These are phyloP conservation scores for Poecilia velifera DNA, from an alignment of 2,797 vertebrate species.

Conservation along the genomic window DNA sequence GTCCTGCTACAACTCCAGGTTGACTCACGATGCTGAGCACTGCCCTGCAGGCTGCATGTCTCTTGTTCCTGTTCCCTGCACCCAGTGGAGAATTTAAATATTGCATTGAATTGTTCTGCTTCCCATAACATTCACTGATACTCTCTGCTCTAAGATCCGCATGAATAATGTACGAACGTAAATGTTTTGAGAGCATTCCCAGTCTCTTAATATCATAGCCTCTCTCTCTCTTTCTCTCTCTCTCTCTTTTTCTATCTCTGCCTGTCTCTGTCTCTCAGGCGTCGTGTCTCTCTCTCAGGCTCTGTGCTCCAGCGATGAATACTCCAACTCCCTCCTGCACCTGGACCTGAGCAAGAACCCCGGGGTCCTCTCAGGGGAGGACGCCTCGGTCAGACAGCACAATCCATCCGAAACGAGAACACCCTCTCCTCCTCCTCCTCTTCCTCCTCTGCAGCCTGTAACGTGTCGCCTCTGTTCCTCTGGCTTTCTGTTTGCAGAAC, in stretches of 20 bases:
- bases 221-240: not conserved
- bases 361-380: conserved; percentile 89
- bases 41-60: conserved; percentile 33
- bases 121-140: conserved; percentile 46
- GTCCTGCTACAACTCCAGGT: conserved; percentile 22
- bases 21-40: conserved; percentile 39
- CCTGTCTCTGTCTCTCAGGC: conserved; percentile 56
- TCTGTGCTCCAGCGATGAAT: conserved; percentile 88
- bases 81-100: conserved; percentile 65
- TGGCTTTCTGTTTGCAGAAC: conserved; percentile 76
- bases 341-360: conserved; percentile 93
- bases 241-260: not conserved
- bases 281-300: conserved; percentile 90
- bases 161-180: conserved; percentile 68
- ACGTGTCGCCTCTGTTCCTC: conserved; percentile 16
- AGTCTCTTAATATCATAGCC: conserved; percentile 47
- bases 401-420: conserved; percentile 44
- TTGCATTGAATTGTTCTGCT: conserved; percentile 48
- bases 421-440: conserved; percentile 5
- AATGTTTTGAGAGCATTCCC: conserved; percentile 58
- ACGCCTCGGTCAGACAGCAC: conserved; percentile 85
- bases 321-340: conserved; percentile 90
- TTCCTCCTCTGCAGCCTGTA: conserved; percentile 2
- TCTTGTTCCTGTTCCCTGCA: conserved; percentile 49
- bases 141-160: conserved; percentile 47